These are phyloP conservation scores for Cyphomyrus plagiostoma DNA, from an alignment of 2,113 vertebrate species.

Conservation along the genomic window DNA sequence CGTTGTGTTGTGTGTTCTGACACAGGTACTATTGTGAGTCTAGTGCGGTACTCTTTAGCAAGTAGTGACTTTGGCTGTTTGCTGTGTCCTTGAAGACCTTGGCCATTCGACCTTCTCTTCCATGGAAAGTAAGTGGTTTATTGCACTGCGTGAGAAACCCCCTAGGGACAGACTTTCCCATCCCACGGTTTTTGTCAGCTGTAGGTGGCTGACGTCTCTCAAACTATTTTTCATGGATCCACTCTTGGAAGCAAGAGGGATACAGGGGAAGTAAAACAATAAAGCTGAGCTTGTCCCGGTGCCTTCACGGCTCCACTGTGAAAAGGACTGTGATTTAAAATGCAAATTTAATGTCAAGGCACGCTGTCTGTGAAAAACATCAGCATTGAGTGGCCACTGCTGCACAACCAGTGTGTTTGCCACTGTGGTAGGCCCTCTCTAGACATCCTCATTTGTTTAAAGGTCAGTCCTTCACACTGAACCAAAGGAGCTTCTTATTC, in stretches of 20 bases:
- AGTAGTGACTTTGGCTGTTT: neutral
- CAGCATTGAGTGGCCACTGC: conserved; percentile 39
- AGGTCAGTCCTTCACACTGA: conserved; percentile 43
- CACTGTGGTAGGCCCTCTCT: neutral
- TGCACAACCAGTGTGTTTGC: conserved; percentile 21
- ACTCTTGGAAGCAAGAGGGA: conserved; percentile 9
- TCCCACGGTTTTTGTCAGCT: neutral
- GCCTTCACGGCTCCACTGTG: conserved; percentile 37
- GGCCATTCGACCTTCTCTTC: neutral
- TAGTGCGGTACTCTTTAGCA: neutral
- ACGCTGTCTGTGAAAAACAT: conserved; percentile 37
- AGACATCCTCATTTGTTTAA: conserved; percentile 33
- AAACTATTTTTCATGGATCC: conserved; percentile 6
- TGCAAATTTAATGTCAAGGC: conserved; percentile 40
- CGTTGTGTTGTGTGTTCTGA: neutral
- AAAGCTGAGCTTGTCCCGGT: conserved; percentile 9
- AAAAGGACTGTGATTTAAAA: conserved; percentile 48
- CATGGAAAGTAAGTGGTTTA: neutral
- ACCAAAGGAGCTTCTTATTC: conserved; percentile 35
- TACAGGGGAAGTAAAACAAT: neutral
- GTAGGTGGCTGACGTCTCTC: conserved; percentile 19
- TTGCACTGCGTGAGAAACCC: neutral
- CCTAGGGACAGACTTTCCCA: neutral
- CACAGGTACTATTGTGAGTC: neutral
- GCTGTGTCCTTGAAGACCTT: neutral